Base-by-base conservation (phyloP, 2,797 vertebrate species). In the Astyanax mexicanus region DNA sequence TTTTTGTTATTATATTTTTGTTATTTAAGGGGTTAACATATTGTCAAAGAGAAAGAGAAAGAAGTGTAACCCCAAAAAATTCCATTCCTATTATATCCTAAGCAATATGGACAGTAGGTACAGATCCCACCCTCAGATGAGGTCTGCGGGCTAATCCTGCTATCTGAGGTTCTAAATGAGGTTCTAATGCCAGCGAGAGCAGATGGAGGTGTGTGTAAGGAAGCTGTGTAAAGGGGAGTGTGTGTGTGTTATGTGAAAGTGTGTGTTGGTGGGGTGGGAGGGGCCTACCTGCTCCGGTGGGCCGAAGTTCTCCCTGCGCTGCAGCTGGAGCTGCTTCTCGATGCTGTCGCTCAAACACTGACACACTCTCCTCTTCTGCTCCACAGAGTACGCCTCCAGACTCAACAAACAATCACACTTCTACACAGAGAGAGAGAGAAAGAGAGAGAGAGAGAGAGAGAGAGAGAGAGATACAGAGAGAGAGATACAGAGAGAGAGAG, bases 381-480 rank as follows among this genome's bases (percentile, higher is more conserved):
- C 96, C 65, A 91, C 89, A 9, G 96, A 96, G 89, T 94, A 95
- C 64, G 96, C 95, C 89, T 98, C 95, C 91, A 98, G 93, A 92
- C 95, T 97, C 92, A 98, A 94, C 89, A 97, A 93, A 92, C 96
- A 97, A 92, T 97, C 96, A 84, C 96, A 96, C 90, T 97, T 97
- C 96, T 98, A 88, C 45, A 86, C 88, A 90, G 21, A 55, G n/a
- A 77, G 13, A 60, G 27, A 61, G 57, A 45, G 19, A 71, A 61
- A 65, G n/a, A 73, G 55, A 74, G 1, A 57, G 29, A 68, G 37
- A 25, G 69, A 54, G 17, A 61, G n/a, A 72, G 55, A 42, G 49
- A 51, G 11, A 8, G 25, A 8, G 27, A 2, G 3, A 35, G 74
- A 37, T 57, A 9, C 44, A 52, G 21, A 51, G 35, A 17, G 17